Evolutionary conservation across 2,888 invertebrate species (phyloP).

Genomic region (Temnothorax ravouxi): DNA sequence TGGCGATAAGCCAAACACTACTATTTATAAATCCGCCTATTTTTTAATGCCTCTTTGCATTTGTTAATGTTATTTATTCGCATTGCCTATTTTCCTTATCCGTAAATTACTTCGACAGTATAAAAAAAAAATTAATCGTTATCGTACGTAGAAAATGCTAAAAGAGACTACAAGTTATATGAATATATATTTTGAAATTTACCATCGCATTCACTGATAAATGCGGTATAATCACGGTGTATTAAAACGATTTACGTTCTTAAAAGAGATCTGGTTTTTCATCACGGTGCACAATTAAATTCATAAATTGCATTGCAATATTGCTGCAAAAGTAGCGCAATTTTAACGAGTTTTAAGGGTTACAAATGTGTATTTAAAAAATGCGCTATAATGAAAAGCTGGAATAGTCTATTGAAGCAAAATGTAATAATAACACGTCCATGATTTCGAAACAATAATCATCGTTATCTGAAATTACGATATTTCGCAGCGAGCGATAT

Average conservation of each 20-base stretch:
- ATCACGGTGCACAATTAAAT: slow-evolving; percentile 44
- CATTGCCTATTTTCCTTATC: background rate
- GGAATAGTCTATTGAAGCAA: slow-evolving; percentile 31
- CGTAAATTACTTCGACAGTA: slow-evolving; percentile 4
- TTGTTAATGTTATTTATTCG: slow-evolving; percentile 41
- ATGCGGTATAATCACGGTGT: background rate
- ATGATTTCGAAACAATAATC: slow-evolving; percentile 39
- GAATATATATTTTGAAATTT: slow-evolving; percentile 9
- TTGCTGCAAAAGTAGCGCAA: slow-evolving; percentile 7
- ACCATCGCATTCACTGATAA: background rate
- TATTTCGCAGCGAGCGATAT: slow-evolving; percentile 35
- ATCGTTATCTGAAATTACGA: slow-evolving; percentile 44
- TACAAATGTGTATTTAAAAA: slow-evolving; percentile 24
- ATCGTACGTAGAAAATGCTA: background rate
- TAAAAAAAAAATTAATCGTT: background rate
- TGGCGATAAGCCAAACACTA: slow-evolving; percentile 46
- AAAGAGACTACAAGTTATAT: background rate
- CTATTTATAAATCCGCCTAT: slow-evolving; percentile 37
- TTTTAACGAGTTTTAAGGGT: slow-evolving; percentile 38
- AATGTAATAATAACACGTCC: slow-evolving; percentile 41
- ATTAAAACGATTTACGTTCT: slow-evolving; percentile 35
- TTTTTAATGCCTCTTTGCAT: slow-evolving; percentile 29
- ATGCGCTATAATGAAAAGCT: slow-evolving; percentile 11
- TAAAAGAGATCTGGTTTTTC: slow-evolving; percentile 26
- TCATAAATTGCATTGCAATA: slow-evolving; percentile 39